phyloP scores from a whole-genome alignment of 2,888 invertebrate species.

The Eupithecia tripunctaria region DNA sequence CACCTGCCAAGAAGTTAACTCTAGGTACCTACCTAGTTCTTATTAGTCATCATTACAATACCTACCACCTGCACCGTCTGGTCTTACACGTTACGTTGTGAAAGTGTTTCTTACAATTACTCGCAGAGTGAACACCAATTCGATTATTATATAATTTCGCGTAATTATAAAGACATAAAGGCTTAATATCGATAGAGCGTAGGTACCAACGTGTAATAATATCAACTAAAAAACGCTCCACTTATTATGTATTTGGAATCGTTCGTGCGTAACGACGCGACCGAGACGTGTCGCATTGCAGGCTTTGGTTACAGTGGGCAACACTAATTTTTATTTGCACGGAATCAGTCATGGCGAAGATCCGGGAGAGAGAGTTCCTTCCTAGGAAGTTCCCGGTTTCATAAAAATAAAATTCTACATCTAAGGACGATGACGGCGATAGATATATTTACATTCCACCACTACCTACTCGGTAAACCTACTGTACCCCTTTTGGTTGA shows the following conservation, averaged over 20 bases:
- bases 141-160: constrained; percentile 54
- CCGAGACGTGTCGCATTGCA: constrained; percentile 42
- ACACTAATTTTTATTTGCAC: constrained; percentile 30
- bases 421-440: background rate
- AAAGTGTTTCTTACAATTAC: constrained; percentile 42
- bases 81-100: constrained; percentile 28
- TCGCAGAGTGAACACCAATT: constrained; percentile 32
- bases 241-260: constrained; percentile 41
- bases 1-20: too few relatives aligned
- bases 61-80: background rate
- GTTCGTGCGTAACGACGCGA: constrained; percentile 59
- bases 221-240: constrained; percentile 35
- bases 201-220: constrained; percentile 22
- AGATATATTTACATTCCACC: background rate
- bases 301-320: background rate
- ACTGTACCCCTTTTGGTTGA: background rate
- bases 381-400: constrained; percentile 31
- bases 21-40: background rate
- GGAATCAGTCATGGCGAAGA: constrained; percentile 45
- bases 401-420: constrained; percentile 19
- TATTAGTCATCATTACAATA: background rate
- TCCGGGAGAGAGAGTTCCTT: constrained; percentile 55
- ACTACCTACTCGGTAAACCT: background rate
- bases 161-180: constrained; percentile 49
- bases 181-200: constrained; percentile 32